Conservation (phyloP, 2,113 vertebrate genomes). For the Uria aalge region DNA sequence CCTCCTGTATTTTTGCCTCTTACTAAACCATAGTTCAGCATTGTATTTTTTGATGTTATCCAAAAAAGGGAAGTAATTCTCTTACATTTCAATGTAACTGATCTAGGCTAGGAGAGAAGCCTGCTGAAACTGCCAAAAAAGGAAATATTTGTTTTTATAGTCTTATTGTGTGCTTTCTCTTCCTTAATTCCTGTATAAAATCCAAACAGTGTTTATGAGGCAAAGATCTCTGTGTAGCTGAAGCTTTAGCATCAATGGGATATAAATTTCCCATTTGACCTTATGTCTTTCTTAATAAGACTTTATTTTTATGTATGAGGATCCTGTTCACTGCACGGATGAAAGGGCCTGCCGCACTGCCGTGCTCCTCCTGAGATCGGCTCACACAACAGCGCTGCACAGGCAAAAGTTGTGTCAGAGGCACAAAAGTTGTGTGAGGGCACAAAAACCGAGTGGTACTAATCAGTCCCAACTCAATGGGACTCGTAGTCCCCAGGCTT, state of each 20-base stretch:
- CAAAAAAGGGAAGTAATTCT: constrained; percentile 37
- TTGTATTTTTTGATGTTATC: background rate
- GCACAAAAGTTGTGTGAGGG: background rate
- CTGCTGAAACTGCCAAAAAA: background rate
- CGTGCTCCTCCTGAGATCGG: background rate
- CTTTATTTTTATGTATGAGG: background rate
- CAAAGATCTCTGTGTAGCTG: background rate
- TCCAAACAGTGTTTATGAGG: background rate
- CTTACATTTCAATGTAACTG: background rate
- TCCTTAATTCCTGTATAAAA: background rate
- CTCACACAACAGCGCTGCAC: background rate
- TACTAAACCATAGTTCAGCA: background rate
- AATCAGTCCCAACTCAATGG: background rate
- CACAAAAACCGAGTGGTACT: background rate
- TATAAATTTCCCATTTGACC: background rate
- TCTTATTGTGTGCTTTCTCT: background rate
- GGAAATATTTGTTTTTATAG: background rate
- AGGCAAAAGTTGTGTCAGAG: background rate
- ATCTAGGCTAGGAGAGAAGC: background rate
- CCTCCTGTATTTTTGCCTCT: background rate
- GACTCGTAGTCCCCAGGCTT: background rate
- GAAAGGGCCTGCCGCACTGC: background rate
- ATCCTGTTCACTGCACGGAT: background rate
- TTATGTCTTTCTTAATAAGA: background rate
- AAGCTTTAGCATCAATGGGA: background rate